phyloP scores from a whole-genome alignment of 2,113 vertebrate species.

The Ceratotherium simum region DNA sequence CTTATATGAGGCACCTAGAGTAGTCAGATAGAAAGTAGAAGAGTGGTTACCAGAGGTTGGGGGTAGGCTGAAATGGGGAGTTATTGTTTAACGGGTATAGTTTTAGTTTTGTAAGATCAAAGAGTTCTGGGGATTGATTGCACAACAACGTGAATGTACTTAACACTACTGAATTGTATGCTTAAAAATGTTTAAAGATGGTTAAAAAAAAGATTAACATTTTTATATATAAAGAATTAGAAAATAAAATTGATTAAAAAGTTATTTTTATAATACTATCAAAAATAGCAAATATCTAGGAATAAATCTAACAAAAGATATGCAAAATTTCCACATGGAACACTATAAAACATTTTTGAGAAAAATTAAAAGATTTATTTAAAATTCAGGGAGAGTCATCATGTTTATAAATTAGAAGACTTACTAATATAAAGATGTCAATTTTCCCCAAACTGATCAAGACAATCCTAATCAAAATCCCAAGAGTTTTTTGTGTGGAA shows the following conservation, averaged over 20 bases:
- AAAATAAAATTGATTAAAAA: neutral
- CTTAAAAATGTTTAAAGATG: neutral
- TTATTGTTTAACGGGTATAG: neutral
- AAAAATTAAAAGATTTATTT: neutral
- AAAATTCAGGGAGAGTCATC: neutral
- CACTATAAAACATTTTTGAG: neutral
- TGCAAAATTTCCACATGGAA: neutral
- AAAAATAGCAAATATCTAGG: neutral
- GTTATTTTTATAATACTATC: neutral
- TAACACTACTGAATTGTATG: neutral
- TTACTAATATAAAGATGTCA: neutral
- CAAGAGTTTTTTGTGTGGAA: neutral
- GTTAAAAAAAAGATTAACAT: neutral
- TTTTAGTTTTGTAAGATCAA: neutral
- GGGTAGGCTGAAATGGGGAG: neutral
- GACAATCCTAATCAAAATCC: neutral
- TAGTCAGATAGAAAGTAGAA: neutral
- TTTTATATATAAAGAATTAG: neutral
- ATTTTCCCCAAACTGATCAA: neutral
- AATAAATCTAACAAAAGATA: neutral
- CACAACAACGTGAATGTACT: neutral
- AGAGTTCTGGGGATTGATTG: neutral
- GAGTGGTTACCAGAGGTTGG: neutral
- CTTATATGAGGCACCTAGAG: neutral
- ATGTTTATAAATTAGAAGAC: neutral